Conservation (phyloP, 2,888 invertebrate genomes). For the Perithous albicinctus region DNA sequence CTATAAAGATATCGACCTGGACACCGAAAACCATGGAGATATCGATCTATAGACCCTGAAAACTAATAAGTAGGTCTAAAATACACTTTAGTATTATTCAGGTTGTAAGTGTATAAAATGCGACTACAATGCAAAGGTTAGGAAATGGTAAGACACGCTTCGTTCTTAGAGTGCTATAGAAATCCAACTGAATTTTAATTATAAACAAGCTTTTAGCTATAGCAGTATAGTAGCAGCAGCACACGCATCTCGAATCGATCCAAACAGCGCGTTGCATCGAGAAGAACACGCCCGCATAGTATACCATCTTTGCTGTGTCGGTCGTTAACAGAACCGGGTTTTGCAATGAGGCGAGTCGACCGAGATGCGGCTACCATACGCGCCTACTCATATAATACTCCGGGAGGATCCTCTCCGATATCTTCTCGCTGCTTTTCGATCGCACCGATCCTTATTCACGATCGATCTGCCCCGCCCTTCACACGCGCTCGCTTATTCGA, state of each 20-base stretch:
- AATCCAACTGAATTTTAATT: too few relatives aligned
- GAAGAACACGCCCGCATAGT: slow-evolving; percentile 60
- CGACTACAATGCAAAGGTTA: slow-evolving; percentile 16
- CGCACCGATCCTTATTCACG: slow-evolving; percentile 69
- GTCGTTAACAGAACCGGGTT: slow-evolving; percentile 68
- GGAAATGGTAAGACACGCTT: slow-evolving; percentile 1
- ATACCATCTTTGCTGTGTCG: slow-evolving; percentile 58
- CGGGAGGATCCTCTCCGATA: slow-evolving; percentile 50
- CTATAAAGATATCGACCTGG: too few relatives aligned
- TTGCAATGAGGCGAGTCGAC: slow-evolving; percentile 64
- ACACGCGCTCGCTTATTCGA: slow-evolving; percentile 50
- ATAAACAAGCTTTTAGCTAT: slow-evolving; percentile 58
- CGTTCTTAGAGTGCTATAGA: too few relatives aligned
- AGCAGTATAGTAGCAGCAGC: slow-evolving; percentile 29
- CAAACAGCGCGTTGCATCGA: slow-evolving; percentile 54
- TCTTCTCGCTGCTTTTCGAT: slow-evolving; percentile 45
- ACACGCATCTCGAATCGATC: slow-evolving; percentile 71
- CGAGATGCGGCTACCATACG: slow-evolving; percentile 64
- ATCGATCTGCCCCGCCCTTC: slow-evolving; percentile 68
- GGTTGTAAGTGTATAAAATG: too few relatives aligned
- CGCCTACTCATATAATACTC: slow-evolving; percentile 49
- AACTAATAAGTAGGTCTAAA: too few relatives aligned
- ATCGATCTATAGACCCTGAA: too few relatives aligned
- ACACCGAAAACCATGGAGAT: too few relatives aligned
- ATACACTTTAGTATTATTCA: too few relatives aligned